Conservation (phyloP, 1,140 invertebrate species). For the Olivierus martensii region DNA sequence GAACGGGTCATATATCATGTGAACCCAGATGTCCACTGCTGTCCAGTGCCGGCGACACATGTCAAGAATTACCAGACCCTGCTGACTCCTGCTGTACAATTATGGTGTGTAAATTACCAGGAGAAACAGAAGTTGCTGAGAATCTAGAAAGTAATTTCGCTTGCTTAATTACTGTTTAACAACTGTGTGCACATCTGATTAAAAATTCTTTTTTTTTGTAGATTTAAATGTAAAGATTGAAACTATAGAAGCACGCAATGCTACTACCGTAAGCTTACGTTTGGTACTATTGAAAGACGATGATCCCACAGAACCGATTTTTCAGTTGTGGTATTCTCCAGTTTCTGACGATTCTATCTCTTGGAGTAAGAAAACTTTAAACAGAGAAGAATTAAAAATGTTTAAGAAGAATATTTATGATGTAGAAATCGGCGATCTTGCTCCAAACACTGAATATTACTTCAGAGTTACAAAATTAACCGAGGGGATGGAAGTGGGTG, state of each 20-base stretch:
- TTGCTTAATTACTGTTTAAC: too few species aligned
- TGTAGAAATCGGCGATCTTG: constrained; percentile 46
- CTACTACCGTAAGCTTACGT: constrained; percentile 55
- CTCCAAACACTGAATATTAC: constrained; percentile 58
- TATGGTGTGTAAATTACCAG: constrained; percentile 26
- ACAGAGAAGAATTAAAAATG: constrained; percentile 32
- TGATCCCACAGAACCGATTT: not conserved
- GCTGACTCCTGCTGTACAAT: constrained; percentile 31
- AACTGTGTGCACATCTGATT: too few species aligned
- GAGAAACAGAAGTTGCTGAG: constrained; percentile 1
- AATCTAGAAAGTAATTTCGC: not conserved
- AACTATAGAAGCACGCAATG: constrained; percentile 42
- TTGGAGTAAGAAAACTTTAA: constrained; percentile 70
- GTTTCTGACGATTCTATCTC: constrained; percentile 28
- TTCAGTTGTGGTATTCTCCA: constrained; percentile 10
- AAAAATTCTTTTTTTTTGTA: not conserved
- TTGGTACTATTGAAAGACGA: constrained; percentile 31
- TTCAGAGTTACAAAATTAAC: constrained; percentile 13
- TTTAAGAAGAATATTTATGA: constrained; percentile 11
- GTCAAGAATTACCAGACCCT: constrained; percentile 20
- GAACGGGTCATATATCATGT: constrained; percentile 21
- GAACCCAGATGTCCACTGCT: constrained; percentile 19
- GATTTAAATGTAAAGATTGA: constrained; percentile 12
- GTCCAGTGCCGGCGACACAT: constrained; percentile 1
- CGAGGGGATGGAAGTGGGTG: not conserved